Conservation (phyloP, 2,113 vertebrate species). For the Grus americana region DNA sequence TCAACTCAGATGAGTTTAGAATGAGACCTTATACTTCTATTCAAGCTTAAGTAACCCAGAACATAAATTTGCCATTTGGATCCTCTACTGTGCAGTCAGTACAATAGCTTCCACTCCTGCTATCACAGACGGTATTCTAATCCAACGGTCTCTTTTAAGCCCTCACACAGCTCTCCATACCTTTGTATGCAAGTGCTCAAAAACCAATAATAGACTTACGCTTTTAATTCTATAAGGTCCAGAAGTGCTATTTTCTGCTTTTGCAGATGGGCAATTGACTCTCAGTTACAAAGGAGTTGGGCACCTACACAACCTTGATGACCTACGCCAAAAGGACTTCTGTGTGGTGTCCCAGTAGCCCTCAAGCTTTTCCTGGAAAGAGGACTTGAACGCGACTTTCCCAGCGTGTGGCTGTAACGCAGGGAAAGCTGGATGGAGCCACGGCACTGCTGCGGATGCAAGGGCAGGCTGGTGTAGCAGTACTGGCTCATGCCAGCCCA, state of each 20-base stretch:
- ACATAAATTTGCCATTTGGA: slow-evolving; percentile 7
- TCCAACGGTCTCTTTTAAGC: not conserved
- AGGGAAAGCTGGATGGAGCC: not conserved
- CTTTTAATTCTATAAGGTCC: not conserved
- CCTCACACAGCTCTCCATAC: not conserved
- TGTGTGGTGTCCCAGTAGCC: not conserved
- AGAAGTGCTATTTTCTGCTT: not conserved
- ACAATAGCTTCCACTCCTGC: not conserved
- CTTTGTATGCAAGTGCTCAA: not conserved
- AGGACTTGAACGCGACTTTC: not conserved
- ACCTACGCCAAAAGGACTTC: not conserved
- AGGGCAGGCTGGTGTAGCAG: not conserved
- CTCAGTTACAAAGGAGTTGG: not conserved
- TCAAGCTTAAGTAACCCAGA: not conserved
- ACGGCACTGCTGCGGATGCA: not conserved
- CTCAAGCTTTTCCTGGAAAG: not conserved
- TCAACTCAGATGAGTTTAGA: not conserved
- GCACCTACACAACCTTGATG: not conserved
- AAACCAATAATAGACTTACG: not conserved
- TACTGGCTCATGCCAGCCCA: not conserved
- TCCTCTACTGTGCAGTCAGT: not conserved
- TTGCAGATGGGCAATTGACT: not conserved
- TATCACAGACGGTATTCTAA: not conserved
- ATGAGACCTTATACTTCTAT: not conserved
- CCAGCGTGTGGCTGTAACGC: accelerated